phyloP scores from a whole-genome alignment of 2,888 invertebrate genomes.

The Perizoma flavofasciatum region DNA sequence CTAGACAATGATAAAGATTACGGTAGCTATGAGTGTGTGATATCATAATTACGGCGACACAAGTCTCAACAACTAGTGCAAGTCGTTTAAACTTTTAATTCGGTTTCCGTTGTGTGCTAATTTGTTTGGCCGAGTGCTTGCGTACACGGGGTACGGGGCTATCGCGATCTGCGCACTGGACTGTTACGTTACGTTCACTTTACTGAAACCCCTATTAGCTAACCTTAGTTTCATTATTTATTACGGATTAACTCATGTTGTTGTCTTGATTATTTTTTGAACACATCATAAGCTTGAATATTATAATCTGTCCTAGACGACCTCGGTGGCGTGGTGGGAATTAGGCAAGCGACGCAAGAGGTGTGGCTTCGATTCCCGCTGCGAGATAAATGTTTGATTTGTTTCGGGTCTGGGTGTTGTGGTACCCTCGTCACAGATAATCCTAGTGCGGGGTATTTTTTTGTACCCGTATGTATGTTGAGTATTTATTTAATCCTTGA shows the following conservation, averaged over 20 bases:
- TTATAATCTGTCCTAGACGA: no score
- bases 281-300: no score
- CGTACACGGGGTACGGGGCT: slow-evolving; percentile 50
- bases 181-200: slow-evolving; percentile 78
- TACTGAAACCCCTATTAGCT: slow-evolving; percentile 67
- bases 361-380: no score
- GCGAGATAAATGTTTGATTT: no score
- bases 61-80: slow-evolving; percentile 36
- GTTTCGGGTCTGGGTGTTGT: no score
- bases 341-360: no score
- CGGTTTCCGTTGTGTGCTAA: slow-evolving; percentile 80
- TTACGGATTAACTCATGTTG: slow-evolving; percentile 5
- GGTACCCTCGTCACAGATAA: no score
- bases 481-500: no score
- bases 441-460: no score
- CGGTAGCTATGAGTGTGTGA: slow-evolving; percentile 27
- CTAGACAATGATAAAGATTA: slow-evolving; percentile 16
- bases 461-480: no score
- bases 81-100: slow-evolving; percentile 40
- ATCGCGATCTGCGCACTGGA: slow-evolving; percentile 75
- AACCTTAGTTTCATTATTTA: slow-evolving; percentile 40
- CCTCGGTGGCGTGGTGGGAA: no score
- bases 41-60: slow-evolving; percentile 34
- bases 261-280: not conserved
- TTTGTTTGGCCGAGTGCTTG: slow-evolving; percentile 71